Base-by-base conservation (phyloP, 2,888 invertebrate genomes). In the Apantesis nais region DNA sequence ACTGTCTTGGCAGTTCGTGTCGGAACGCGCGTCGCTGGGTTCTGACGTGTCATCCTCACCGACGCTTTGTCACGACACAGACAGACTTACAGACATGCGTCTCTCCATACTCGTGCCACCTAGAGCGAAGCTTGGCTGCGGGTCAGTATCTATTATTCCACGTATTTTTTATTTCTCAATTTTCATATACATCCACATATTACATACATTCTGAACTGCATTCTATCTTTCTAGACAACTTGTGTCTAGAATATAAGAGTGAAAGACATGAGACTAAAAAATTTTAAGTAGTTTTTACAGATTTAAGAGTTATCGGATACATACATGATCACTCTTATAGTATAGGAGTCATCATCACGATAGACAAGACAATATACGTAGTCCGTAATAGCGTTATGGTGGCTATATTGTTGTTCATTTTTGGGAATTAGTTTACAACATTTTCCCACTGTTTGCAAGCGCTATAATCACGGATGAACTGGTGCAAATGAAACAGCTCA, bases 1-100 rank as follows among this genome's bases (percentile, higher is more conserved):
- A 39, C 94, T 98, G 72, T 97, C 98, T 62, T 98, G 98, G 98
- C 97, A 97, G 92, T 97, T 98, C 87, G 97, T 98, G 70, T 88
- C 96, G 83, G 92, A 96, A 77, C 88, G 92, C 44, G 92, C 95
- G 74, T 95, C 96, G 73, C 89, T 96, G 71, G 95, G 95, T 52
- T 96, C 96, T 11, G 94, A 96, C 74, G 93, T 95, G 86, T 92
- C 93, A 69, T 91, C 93, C 75, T 92, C 93, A 5, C 94, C 93
- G 70, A 94, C 94, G 25, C 86, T 93, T 73, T 93, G 94, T 84
- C 92, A 93, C 82, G 92, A 93, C 81, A 90, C 91, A 74, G 95
- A 95, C 72, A 94, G 96, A 86, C 93, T 96, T 83, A 92, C 94
- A 67, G 97, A 97, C 87, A 95, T 97, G 76, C 95, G 97, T 70